These are phyloP conservation scores for Hirtodrosophila duncani DNA, from an alignment of 2,888 invertebrate genomes.

Conservation along the genomic window DNA sequence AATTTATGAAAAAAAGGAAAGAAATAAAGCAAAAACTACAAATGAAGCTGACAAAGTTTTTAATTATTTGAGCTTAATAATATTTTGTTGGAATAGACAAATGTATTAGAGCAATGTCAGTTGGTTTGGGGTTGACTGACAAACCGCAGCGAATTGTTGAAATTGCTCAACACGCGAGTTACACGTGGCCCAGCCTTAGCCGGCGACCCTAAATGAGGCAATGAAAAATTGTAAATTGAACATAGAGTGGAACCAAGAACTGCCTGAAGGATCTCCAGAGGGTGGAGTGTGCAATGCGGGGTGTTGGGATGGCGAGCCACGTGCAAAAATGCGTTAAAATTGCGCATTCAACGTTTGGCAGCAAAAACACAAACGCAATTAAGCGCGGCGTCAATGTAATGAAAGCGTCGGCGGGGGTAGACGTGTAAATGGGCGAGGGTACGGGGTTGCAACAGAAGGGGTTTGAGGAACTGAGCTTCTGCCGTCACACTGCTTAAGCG, in stretches of 20 bases:
- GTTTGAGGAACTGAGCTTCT: not conserved
- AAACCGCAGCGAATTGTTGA: conserved; percentile 62
- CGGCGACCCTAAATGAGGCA: conserved; percentile 34
- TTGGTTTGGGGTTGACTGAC: conserved; percentile 38
- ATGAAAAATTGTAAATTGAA: conserved; percentile 55
- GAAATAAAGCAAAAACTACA: conserved; percentile 9
- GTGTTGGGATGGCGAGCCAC: conserved; percentile 32
- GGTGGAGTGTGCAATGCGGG: not conserved
- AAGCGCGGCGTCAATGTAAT: conserved; percentile 65
- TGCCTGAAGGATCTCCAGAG: not conserved
- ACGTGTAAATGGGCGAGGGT: not conserved
- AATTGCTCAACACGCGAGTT: conserved; percentile 37
- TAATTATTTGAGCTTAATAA: conserved; percentile 61
- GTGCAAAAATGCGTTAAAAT: conserved; percentile 66
- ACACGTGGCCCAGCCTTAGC: conserved; percentile 47
- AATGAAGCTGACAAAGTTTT: conserved; percentile 53
- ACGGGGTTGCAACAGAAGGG: not conserved
- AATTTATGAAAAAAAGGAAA: conserved; percentile 52
- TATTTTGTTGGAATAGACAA: conserved; percentile 15
- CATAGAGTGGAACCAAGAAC: not conserved
- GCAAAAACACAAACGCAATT: conserved; percentile 72
- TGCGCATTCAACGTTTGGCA: conserved; percentile 55
- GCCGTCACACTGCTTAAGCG: conserved; percentile 40
- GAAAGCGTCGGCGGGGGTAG: conserved; percentile 37
- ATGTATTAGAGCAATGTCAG: not conserved